Evolutionary conservation across 2,888 invertebrate genomes (phyloP).

Genomic region (Octodonta nipae): DNA sequence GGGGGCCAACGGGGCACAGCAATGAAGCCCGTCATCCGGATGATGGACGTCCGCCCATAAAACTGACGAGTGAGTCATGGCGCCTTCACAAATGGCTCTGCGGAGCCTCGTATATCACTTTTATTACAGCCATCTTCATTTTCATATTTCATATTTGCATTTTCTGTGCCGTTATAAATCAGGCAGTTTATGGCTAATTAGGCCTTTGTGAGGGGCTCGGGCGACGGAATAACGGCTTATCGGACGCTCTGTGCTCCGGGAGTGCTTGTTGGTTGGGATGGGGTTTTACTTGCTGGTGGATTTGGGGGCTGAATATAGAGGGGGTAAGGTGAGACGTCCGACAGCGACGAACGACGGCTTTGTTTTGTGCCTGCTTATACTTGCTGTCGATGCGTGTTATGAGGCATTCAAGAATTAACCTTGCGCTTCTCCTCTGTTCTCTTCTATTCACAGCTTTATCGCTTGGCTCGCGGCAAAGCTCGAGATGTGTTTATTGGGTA

Average conservation of each 20-base stretch:
- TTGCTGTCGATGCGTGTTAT: constrained; percentile 18
- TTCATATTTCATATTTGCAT: constrained; percentile 48
- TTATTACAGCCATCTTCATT: constrained; percentile 56
- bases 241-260: constrained; percentile 32
- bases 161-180: constrained; percentile 49
- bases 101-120: constrained; percentile 67
- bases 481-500: constrained; percentile 11
- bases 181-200: constrained; percentile 53
- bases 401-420: constrained; percentile 16
- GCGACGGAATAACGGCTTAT: constrained; percentile 38
- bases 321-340: constrained; percentile 4
- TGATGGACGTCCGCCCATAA: constrained; percentile 63
- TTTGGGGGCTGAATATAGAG: too few species aligned
- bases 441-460: too few species aligned
- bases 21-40: constrained; percentile 50
- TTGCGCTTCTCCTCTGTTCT: too few species aligned
- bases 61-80: constrained; percentile 59
- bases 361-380: too few species aligned
- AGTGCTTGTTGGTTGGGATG: too few species aligned
- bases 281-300: too few species aligned
- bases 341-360: constrained; percentile 7
- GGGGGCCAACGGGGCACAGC: constrained; percentile 33
- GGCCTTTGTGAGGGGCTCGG: constrained; percentile 37
- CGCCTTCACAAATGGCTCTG: constrained; percentile 61
- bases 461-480: constrained; percentile 6